Evolutionary conservation across 2,797 vertebrate genomes (phyloP), one percentile per base, ranked within the genome.

Genomic region (Acipenser ruthenus): DNA sequence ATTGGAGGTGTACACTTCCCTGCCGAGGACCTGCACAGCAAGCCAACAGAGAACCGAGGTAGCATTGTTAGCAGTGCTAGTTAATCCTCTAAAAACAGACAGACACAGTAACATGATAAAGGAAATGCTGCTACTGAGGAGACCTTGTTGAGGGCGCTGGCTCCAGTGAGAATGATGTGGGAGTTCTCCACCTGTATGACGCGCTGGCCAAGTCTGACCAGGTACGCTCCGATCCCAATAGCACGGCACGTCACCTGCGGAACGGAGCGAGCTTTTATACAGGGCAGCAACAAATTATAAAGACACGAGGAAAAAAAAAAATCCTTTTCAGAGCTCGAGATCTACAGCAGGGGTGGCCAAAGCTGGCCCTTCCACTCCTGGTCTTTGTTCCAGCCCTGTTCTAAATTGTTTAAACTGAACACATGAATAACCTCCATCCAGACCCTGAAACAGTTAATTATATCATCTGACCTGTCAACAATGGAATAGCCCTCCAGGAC

Each of bases 141-240:
- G 2, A 98, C 96, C 94, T 99, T 99, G 79, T 99, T 99, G 65
- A 99, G 86, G 52, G 96, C 95, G 0, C 90, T 74, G 4, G 92
- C 91, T 6, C 96, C 96, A 0, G 96, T 99, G 75, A 98, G 85
- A 79, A 98, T 98, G 76, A 99, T 96, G 84, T 99, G 95, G 59
- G 96, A 97, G 71, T 98, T 99, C 68, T 98, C 96, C 80, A 98
- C 95, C 79, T 99, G 96, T 78, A 99, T 97, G 68, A 98, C 94
- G 0, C 96, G 88, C 82, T 96, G 95, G 64, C 96, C 96, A 72
- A 99, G 84, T 77, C 96, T 90, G 69, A 98, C 93, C 77, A 99
- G 78, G 78, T 99, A 98, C 0, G 96, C 95, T 0, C 96, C 96
- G 0, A 99, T 98, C 6, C 96, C 96, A 0, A 99, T 93, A 11